Evolutionary conservation across 2,797 vertebrate genomes (phyloP).

Genomic region (Pyrocephalus nanus): DNA sequence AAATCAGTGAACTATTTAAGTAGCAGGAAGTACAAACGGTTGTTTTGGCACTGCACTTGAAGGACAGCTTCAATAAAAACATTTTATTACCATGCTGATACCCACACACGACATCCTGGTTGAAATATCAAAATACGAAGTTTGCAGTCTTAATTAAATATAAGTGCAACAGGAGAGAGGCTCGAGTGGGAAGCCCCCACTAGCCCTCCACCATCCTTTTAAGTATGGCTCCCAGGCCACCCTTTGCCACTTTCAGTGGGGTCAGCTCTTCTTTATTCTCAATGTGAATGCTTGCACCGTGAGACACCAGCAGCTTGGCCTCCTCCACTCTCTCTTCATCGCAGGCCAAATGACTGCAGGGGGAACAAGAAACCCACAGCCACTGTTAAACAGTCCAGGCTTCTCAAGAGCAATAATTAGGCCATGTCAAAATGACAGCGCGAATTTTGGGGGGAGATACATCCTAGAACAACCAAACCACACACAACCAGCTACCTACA

Average conservation of each 20-base stretch:
- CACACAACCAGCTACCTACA: background rate
- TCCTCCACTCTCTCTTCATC: conserved; percentile 95
- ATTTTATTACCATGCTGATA: background rate
- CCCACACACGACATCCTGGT: background rate
- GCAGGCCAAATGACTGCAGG: conserved; percentile 92
- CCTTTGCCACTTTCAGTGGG: conserved; percentile 90
- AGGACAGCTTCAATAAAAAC: background rate
- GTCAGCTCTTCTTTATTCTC: conserved; percentile 98
- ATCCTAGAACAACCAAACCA: background rate
- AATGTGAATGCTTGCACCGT: conserved; percentile 95
- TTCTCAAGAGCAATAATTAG: background rate
- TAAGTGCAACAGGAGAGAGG: background rate
- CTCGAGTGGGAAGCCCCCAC: background rate
- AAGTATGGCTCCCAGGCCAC: conserved; percentile 84
- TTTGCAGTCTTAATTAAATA: background rate
- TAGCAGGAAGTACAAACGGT: background rate
- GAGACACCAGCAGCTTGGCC: conserved; percentile 91
- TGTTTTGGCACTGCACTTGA: conserved; percentile 38
- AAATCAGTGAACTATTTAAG: background rate
- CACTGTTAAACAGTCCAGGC: background rate
- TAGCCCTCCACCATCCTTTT: conserved; percentile 89
- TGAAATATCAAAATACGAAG: background rate
- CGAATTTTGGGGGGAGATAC: background rate
- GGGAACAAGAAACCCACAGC: conserved; percentile 63
- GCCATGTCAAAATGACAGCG: background rate